Evolutionary conservation across 2,888 invertebrate species (phyloP), one percentile per base, ranked within the genome.

Genomic region (Tupiocoris notatus): DNA sequence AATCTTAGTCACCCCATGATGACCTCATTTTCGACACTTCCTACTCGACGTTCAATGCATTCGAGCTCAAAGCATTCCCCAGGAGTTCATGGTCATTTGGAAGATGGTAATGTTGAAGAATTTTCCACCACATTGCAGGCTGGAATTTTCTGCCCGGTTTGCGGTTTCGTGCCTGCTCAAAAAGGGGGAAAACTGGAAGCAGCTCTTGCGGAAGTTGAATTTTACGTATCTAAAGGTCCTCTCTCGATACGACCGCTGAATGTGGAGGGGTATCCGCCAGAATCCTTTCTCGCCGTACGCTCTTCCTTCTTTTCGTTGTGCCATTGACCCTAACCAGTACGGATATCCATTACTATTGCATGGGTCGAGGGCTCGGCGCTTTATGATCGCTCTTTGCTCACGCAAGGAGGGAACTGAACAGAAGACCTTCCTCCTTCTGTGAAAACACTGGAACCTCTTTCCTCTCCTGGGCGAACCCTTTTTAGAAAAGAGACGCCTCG

Each of bases 341-440:
- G 20, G 20, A 20, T 24, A 65, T 65, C 65, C 65, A 65, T 65
- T 65, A 65, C 39, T 65, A 65, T 65, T 65, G 25, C 65, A 65
- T 39, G 65, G 65, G 39, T 25, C 25, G 39, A 39, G 39, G 65
- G 25, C 18, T 3, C n/a, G 6, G 7, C 25, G 65, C 65, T 65
- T 65, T 65, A 65, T 39, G 65, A 65, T 65, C 1, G 39, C 39
- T 12, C 39, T 39, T 39, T 39, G 39, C 39, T 39, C 39, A 24
- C 65, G 65, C 65, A 25, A 25, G 39, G 39, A 39, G 39, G 12
- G 39, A 39, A 39, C 39, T 39, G 39, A 7, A 12, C 39, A 39
- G 39, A n/a, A n/a, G 39, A 39, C 39, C 39, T 39, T 39, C 39
- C 6, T 39, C 39, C 6, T 12, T 39, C 39, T n/a, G n/a, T n/a